Evolutionary conservation across 2,797 vertebrate species (phyloP).

Genomic region (Danio tinwini): DNA sequence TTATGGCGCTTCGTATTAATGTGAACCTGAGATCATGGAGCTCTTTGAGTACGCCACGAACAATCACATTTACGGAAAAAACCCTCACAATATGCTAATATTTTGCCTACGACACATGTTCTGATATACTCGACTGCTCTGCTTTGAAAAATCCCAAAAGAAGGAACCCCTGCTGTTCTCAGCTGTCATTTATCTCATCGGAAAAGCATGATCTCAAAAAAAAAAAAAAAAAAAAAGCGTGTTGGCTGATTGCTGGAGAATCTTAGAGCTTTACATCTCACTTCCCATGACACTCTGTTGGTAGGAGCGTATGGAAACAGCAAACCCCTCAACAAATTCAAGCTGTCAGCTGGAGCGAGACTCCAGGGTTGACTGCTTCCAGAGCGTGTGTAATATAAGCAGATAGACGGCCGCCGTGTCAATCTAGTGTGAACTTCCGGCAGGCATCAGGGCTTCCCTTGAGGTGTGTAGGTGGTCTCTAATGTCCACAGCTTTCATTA

Average conservation of each 20-base stretch:
- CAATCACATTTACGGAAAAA: background rate
- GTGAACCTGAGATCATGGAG: conserved; percentile 22
- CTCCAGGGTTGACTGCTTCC: conserved; percentile 73
- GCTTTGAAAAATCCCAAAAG: conserved; percentile 8
- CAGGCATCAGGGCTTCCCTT: conserved; percentile 28
- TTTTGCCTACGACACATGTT: background rate
- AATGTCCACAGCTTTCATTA: conserved; percentile 42
- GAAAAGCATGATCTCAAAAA: conserved; percentile 2
- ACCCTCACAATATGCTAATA: conserved; percentile 4
- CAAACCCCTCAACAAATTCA: conserved; percentile 24
- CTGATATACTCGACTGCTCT: conserved; percentile 12
- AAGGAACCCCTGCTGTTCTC: conserved; percentile 12
- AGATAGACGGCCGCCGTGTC: conserved; percentile 67
- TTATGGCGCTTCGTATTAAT: conserved; percentile 18
- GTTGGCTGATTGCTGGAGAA: background rate
- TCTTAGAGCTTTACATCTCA: conserved; percentile 4
- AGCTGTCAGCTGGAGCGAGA: conserved; percentile 63
- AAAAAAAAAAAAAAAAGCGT: background rate
- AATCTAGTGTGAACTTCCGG: conserved; percentile 62
- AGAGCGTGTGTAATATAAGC: conserved; percentile 67
- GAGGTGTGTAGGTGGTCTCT: conserved; percentile 39
- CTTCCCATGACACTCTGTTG: conserved; percentile 4
- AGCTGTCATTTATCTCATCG: conserved; percentile 22
- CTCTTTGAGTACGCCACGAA: background rate
- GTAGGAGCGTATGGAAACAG: background rate